Base-by-base conservation (phyloP, 2,797 vertebrate genomes). In the Scolopax bukidnonensis region DNA sequence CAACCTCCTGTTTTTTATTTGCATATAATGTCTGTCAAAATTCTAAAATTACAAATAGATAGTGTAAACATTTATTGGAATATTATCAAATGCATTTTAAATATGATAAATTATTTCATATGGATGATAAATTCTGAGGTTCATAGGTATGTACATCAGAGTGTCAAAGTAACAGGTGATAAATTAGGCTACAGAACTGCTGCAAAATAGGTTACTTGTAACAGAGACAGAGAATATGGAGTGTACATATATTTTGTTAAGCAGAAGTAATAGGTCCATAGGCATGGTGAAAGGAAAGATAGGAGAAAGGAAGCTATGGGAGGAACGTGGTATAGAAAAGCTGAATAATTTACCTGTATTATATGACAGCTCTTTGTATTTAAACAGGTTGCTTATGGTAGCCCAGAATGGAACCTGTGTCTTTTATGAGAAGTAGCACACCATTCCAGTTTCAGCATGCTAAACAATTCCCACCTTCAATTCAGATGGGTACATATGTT, bases 391-490 rank as follows among this genome's bases (percentile, higher is more conserved):
- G 41, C 38, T 77, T 94, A 36, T n/a, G 18, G 50, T 54, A 93
- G 32, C 27, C n/a, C 30, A 53, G 77, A 84, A 89, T 60, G 24
- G 25, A 78, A 78, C 87, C 36, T 71, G 3, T 78, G 83, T 75
- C 53, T 89, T 90, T 71, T 78, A 81, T 75, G 70, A 75, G 47
- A 89, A 32, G 20, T 63, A 94, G 38, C 25, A 36, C 33, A 88
- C 18, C 60, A 77, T 83, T 87, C 41, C 30, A 53, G n/a, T 92
- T 95, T 87, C 84, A 89, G 53, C 45, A 65, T 4, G 69, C 68
- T 90, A 90, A 92, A 89, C 19, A 92, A 94, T 94, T 94, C 69
- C 87, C 87, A 94, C 74, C 86, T 97, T 95, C 90, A 92, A 85
- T 95, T 93, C 93, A 92, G 86, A 63, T 81, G 59, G 61, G 79